A percentile compares a stretch with the other conserved stretches of the same genome.
Evolutionary conservation across 2,113 vertebrate species (phyloP).

Genomic region (Hemicordylus capensis): DNA sequence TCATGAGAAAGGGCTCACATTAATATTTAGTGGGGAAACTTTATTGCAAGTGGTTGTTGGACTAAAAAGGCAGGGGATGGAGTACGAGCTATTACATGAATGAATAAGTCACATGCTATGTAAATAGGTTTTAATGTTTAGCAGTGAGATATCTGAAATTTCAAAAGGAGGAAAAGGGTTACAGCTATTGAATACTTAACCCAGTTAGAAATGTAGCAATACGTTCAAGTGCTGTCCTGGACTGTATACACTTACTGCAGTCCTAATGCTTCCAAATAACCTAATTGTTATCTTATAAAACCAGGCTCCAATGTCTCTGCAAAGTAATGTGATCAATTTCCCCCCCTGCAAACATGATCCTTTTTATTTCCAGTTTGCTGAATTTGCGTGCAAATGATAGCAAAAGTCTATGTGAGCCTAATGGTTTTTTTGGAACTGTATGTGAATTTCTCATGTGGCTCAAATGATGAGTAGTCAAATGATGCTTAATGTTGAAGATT

Average conservation of each 20-base stretch:
- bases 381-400: constrained; percentile 21
- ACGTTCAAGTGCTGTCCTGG: constrained; percentile 1
- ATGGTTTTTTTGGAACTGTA: constrained; percentile 30
- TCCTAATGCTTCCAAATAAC: constrained; percentile 17
- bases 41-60: not conserved
- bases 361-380: constrained; percentile 49
- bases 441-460: not conserved
- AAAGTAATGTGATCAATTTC: constrained; percentile 48
- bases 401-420: constrained; percentile 5
- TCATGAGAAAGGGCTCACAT: too few species aligned
- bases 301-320: constrained; percentile 25
- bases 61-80: not conserved
- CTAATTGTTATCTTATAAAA: constrained; percentile 24
- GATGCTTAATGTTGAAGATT: not conserved
- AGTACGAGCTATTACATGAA: not conserved
- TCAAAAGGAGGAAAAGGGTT: not conserved
- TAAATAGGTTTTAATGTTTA: not conserved
- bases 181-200: not conserved
- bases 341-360: constrained; percentile 19
- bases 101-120: not conserved
- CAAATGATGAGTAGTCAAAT: not conserved
- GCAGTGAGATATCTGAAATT: constrained; percentile 10
- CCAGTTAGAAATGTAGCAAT: not conserved
- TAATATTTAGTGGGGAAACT: too few species aligned
- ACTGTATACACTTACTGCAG: not conserved